Evolutionary conservation across 1,140 invertebrate species (phyloP).

Genomic region (Macrocentrus cingulum): DNA sequence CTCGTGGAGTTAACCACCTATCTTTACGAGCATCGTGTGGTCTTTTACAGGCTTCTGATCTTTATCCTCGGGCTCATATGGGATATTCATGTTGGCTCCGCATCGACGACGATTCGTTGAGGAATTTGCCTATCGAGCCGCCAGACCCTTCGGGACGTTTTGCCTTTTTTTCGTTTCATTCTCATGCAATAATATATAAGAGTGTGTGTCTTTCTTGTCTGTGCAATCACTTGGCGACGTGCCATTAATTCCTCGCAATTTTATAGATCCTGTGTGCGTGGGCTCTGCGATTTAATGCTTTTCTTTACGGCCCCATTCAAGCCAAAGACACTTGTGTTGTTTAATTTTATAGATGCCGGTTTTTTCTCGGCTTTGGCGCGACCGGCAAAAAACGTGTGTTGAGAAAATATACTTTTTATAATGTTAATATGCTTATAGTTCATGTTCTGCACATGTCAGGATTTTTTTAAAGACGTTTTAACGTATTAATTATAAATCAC

Average conservation of each 20-base stretch:
- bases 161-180: conserved; percentile 5
- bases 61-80: conserved; percentile 11
- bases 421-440: no score
- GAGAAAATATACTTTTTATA: no score
- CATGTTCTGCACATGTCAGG: no score
- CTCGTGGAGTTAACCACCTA: conserved; percentile 19
- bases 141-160: neutral
- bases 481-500: no score
- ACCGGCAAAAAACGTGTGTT: no score
- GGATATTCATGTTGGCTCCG: neutral
- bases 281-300: neutral
- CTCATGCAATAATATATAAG: conserved; percentile 2
- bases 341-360: no score
- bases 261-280: neutral
- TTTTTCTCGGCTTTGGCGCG: no score
- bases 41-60: conserved; percentile 25
- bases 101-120: neutral
- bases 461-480: no score
- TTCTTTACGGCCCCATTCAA: conserved; percentile 7
- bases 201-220: neutral
- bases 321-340: no score
- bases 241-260: neutral
- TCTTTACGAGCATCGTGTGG: conserved; percentile 31
- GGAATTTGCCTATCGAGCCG: conserved; percentile 17
- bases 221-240: neutral